Percentiles rank a stretch among this genome's conserved stretches.
phyloP scores from a whole-genome alignment of 2,888 invertebrate genomes.

The Allophyes oxyacanthae region DNA sequence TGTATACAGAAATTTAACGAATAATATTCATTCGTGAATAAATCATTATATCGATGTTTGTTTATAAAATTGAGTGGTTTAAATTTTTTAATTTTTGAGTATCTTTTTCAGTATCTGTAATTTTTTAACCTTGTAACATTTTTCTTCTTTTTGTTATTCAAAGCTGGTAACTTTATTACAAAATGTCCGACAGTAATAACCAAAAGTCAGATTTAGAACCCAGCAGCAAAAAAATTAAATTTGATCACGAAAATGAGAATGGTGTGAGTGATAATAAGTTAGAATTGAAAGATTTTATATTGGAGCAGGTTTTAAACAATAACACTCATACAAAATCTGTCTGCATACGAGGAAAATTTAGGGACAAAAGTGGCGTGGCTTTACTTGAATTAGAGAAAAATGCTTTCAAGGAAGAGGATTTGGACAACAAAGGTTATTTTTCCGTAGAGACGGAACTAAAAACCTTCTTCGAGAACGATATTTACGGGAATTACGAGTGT shows the following conservation, averaged over 20 bases:
- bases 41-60: no score
- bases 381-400: conserved; percentile 95
- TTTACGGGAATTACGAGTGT: conserved; percentile 95
- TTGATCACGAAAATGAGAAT: conserved; percentile 76
- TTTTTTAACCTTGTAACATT: not conserved
- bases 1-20: no score
- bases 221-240: conserved; percentile 81
- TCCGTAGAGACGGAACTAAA: conserved; percentile 89
- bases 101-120: not conserved
- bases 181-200: conserved; percentile 83
- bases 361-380: conserved; percentile 90
- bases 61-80: no score
- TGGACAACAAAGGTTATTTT: conserved; percentile 90
- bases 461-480: conserved; percentile 94
- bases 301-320: conserved; percentile 92
- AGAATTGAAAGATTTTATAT: conserved; percentile 91
- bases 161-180: conserved; percentile 70
- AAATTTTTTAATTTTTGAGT: no score
- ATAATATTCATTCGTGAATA: no score
- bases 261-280: conserved; percentile 70
- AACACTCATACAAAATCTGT: conserved; percentile 93
- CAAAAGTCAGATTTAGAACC: conserved; percentile 74
- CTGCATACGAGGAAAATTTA: conserved; percentile 92
- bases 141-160: conserved; percentile 23
- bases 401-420: conserved; percentile 92